phyloP scores from a whole-genome alignment of 2,888 invertebrate genomes.

The Luperina testacea region DNA sequence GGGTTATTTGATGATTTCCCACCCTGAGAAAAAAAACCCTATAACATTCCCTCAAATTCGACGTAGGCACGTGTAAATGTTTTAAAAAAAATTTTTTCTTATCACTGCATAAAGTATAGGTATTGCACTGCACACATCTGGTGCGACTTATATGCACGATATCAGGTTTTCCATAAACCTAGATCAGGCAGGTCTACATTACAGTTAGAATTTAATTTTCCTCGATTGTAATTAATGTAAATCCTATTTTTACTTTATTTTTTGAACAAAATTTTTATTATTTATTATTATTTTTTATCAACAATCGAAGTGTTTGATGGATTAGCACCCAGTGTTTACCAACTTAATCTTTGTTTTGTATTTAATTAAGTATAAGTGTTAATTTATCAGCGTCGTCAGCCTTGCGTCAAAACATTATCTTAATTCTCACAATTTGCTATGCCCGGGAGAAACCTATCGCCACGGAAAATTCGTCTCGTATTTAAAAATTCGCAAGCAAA shows the following conservation, averaged over 20 bases:
- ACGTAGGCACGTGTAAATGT: not conserved
- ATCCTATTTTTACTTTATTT: too few species aligned
- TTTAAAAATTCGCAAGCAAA: not conserved
- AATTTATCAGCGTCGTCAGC: constrained; percentile 17
- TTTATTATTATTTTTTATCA: constrained; percentile 4
- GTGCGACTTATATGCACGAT: constrained; percentile 17
- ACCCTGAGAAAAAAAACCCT: not conserved
- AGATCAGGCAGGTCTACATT: too few species aligned
- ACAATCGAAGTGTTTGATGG: constrained; percentile 15
- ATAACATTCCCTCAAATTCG: not conserved
- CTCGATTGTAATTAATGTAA: too few species aligned
- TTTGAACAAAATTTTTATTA: too few species aligned
- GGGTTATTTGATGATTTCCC: too few species aligned
- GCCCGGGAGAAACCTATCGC: not conserved
- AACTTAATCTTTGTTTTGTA: constrained; percentile 34
- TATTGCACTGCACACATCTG: constrained; percentile 12
- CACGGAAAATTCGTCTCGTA: constrained; percentile 5
- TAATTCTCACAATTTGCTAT: not conserved
- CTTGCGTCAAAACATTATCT: constrained; percentile 27
- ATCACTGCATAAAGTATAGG: constrained; percentile 17
- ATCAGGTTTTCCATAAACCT: too few species aligned
- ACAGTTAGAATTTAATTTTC: too few species aligned
- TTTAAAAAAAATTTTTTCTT: constrained; percentile 10
- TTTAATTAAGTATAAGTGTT: constrained; percentile 30
- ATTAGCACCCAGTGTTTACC: constrained; percentile 20